A percentile compares a stretch with the other conserved stretches of the same genome.
Conservation (phyloP, 1,140 invertebrate genomes). For the Atta colombica region DNA sequence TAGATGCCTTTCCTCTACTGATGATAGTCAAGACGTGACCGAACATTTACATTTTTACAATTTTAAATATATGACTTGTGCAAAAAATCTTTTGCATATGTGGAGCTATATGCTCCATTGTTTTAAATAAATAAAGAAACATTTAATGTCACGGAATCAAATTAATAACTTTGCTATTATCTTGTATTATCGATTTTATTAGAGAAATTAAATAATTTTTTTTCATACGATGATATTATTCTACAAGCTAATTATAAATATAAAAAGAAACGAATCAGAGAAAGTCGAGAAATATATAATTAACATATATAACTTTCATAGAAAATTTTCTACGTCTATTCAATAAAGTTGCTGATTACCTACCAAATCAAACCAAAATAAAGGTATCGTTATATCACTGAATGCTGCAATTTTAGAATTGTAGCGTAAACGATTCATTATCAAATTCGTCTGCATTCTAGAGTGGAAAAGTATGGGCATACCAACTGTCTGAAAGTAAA, state of each 20-base stretch:
- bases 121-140: too few species aligned
- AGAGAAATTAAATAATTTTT: neutral
- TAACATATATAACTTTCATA: neutral
- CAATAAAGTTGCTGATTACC: constrained; percentile 71
- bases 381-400: constrained; percentile 88
- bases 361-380: constrained; percentile 90
- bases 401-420: constrained; percentile 87
- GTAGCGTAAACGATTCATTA: constrained; percentile 87
- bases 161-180: neutral
- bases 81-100: too few species aligned
- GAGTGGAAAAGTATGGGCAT: constrained; percentile 88
- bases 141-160: too few species aligned
- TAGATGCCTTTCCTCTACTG: too few species aligned
- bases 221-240: neutral
- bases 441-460: constrained; percentile 90
- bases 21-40: too few species aligned
- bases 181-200: neutral
- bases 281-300: constrained; percentile 30
- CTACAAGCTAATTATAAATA: neutral
- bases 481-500: constrained; percentile 86
- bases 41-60: too few species aligned
- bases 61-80: too few species aligned
- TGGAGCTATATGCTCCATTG: too few species aligned
- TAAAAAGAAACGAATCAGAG: constrained; percentile 29
- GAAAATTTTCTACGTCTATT: neutral